Evolutionary conservation across 2,888 invertebrate species (phyloP).

Genomic region (Hemicrepidius hirtus): DNA sequence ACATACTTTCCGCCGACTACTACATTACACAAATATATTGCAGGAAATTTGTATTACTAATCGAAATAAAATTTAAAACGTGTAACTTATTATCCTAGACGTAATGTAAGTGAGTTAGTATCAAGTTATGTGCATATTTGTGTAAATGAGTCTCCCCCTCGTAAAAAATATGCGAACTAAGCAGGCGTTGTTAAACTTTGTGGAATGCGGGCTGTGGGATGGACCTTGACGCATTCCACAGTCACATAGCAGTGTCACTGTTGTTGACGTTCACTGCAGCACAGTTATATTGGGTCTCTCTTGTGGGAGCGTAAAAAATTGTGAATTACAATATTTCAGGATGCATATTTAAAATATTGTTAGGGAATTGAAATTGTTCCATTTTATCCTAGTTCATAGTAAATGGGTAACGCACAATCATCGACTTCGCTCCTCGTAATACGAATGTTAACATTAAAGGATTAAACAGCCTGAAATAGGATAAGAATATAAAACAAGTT

Average conservation of each 20-base stretch:
- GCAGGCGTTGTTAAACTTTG: constrained; percentile 66
- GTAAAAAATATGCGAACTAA: constrained; percentile 65
- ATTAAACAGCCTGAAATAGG: constrained; percentile 39
- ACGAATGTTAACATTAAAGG: constrained; percentile 12
- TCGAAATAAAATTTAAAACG: too few relatives aligned
- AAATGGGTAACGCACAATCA: not conserved
- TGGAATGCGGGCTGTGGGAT: constrained; percentile 67
- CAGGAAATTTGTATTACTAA: too few relatives aligned
- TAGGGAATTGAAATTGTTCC: too few relatives aligned
- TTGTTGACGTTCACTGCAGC: constrained; percentile 57
- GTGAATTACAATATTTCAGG: not conserved
- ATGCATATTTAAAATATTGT: constrained; percentile 1
- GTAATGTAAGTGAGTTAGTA: too few relatives aligned
- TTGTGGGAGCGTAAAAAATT: constrained; percentile 10
- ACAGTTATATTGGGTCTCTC: constrained; percentile 52
- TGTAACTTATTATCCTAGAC: too few relatives aligned
- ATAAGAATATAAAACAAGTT: constrained; percentile 50
- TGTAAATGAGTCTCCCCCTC: constrained; percentile 56
- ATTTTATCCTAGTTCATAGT: not conserved
- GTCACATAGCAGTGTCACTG: constrained; percentile 62
- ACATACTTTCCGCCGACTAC: too few relatives aligned
- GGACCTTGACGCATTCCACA: constrained; percentile 66
- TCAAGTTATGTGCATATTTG: constrained; percentile 16
- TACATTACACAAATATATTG: too few relatives aligned
- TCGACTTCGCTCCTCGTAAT: too few relatives aligned